Percentiles rank a stretch among this genome's conserved stretches.
phyloP scores from a whole-genome alignment of 2,888 invertebrate genomes.

The Calameuta pallipes region DNA sequence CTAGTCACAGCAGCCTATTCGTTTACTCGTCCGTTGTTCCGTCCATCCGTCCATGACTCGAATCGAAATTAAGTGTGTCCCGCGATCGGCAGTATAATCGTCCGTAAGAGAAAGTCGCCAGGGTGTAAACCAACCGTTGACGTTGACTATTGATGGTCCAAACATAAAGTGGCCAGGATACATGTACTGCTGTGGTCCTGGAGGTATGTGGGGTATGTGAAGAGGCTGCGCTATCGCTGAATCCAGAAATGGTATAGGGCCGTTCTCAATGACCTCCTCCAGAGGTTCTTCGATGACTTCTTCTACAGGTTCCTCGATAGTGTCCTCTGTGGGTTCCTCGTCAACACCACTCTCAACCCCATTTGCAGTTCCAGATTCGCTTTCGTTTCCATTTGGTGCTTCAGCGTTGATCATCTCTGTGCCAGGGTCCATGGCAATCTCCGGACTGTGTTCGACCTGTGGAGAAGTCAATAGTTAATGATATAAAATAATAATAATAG shows the following conservation, averaged over 20 bases:
- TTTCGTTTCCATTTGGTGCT: slow-evolving; percentile 9
- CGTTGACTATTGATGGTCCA: slow-evolving; percentile 68
- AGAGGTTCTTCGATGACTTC: slow-evolving; percentile 29
- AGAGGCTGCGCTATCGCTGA: slow-evolving; percentile 50
- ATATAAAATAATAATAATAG: background rate
- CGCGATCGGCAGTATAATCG: slow-evolving; percentile 2
- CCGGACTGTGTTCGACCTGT: background rate
- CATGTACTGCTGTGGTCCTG: slow-evolving; percentile 59
- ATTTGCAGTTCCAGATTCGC: slow-evolving; percentile 42
- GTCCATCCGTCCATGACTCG: slow-evolving; percentile 37
- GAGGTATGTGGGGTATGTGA: slow-evolving; percentile 53
- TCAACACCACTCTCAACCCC: slow-evolving; percentile 27
- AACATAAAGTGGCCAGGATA: slow-evolving; percentile 70
- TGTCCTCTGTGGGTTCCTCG: background rate
- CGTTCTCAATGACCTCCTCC: slow-evolving; percentile 29
- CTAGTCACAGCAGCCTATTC: slow-evolving; percentile 1
- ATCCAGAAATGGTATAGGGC: slow-evolving; percentile 37
- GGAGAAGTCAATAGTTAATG: background rate
- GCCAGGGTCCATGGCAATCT: background rate
- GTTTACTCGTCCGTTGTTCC: slow-evolving; percentile 40
- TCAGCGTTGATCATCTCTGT: background rate
- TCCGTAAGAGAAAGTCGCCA: background rate
- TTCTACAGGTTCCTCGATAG: slow-evolving; percentile 20
- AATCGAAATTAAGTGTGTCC: slow-evolving; percentile 3
- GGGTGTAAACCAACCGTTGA: slow-evolving; percentile 63